Evolutionary conservation across 2,888 invertebrate species (phyloP), one percentile per base, ranked within the genome.

Genomic region (Sylvicola cinctus): DNA sequence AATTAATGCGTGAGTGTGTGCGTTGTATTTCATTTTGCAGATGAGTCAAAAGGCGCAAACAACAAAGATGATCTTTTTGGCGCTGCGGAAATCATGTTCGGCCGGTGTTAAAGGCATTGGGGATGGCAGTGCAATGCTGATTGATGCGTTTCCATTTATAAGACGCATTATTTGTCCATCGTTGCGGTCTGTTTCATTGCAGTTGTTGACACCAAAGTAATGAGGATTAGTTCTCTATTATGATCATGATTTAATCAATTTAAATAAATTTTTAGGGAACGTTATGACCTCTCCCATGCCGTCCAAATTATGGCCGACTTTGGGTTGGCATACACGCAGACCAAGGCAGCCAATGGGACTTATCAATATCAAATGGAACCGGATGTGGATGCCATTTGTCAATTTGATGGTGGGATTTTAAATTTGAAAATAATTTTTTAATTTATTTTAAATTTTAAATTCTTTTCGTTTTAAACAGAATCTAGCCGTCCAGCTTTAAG

Each of bases 301-400:
- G 77, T 91, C 10, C 66, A 73, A 42, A 66, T 80, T 0, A 83
- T 95, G 87, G 72, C 88, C 32, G 80, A 85, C 50, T 83, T 87
- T 55, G 90, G 87, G 39, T 60, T 95, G 40, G 74, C 72, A 35
- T 90, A 84, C 54, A 62, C 70, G 1, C 93, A 93, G 54, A 76
- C 81, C 39, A 71, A 78, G 35, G 65, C 65, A 5, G 55, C 60
- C 0, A 87, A 90, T 41, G 90, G 88, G 3, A 68, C 68, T 17
- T 88, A 84, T 55, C 64, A 67, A 42, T 55, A 61, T 46, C 52
- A 64, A 40, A 55, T 80, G 27, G 85, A 88, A 46, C 91, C 90
- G 38, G 74, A 84, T 49, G 56, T 88, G 10, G 75, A 81, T 45
- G 69, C 72, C 45, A 51, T 58, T 16, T 47, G 48, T 16, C 42